Evolutionary conservation across 2,113 vertebrate species (phyloP), one percentile per base, ranked within the genome.

Genomic region (Thunnus maccoyii): DNA sequence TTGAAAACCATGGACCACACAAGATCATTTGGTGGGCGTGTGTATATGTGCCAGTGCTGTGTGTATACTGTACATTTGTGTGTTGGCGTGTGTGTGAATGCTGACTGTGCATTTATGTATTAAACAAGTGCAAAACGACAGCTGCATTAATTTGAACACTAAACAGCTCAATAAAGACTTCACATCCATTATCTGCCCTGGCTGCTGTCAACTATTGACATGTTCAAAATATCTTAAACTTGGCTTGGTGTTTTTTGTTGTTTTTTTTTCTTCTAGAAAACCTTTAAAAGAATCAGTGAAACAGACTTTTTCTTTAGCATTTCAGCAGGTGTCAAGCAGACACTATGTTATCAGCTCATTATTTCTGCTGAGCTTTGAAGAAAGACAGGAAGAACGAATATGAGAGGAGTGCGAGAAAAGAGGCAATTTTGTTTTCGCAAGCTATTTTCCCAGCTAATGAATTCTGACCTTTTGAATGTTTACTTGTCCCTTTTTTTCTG

Each of bases 391-490:
- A 50, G 30, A 51, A 5, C 12, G 54, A 57, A 76, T 63, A 76
- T 65, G 47, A 46, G 9, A 60, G 3, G 18, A 71, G 58, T 60
- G 47, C 1, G 13, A 61, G 58, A 69, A 62, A 86, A 71, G 32
- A 74, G 63, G 57, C 70, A 41, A 81, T 80, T 84, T 65, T 65
- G 57, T 72, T 88, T 80, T 80, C 3, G 32, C 36, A 36, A 83
- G 76, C 66, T 47, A 69, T 89, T 90, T 86, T 85, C 41, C 60
- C 46, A 48, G 51, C 72, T 87, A 88, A 91, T 89, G 85, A 91
- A 90, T 86, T 85, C 80, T 90, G 85, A 91, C 86, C 86, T 92
- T 87, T 86, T 76, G 64, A 74, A 54, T 87, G 85, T 91, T 86
- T 90, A 80, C 72, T 67, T 58, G 66, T 82, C 72, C 71, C 36